Conservation (phyloP, 2,888 invertebrate genomes). For the Mimumesa dahlbomi region DNA sequence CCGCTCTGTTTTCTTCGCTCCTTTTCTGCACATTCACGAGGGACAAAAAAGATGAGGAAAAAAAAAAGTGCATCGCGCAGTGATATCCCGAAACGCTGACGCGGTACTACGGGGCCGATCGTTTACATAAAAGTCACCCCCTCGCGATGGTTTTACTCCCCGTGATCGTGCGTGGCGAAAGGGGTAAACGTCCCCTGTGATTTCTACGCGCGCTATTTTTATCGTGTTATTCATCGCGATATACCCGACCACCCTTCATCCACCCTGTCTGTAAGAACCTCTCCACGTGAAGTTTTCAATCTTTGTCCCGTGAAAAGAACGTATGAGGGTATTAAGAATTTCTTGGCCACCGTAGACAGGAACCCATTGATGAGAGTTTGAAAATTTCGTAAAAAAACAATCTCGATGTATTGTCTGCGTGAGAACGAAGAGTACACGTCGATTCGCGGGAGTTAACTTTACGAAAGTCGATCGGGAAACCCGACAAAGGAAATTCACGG, state of each 20-base stretch:
- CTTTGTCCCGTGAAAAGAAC: conserved; percentile 49
- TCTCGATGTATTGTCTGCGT: too few species aligned
- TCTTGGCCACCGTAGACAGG: conserved; percentile 20
- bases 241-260: too few species aligned
- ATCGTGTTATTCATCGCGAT: conserved; percentile 51
- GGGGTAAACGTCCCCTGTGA: conserved; percentile 41
- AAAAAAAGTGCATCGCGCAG: conserved; percentile 55
- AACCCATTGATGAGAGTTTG: too few species aligned
- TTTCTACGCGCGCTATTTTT: conserved; percentile 52
- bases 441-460: conserved; percentile 19
- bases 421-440: too few species aligned
- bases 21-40: not conserved
- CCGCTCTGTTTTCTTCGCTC: not conserved
- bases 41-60: too few species aligned
- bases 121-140: conserved; percentile 61
- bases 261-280: conserved; percentile 9
- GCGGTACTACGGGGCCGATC: conserved; percentile 43
- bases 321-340: conserved; percentile 4
- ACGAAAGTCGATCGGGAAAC: not conserved
- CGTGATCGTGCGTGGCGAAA: conserved; percentile 11
- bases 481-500: conserved; percentile 5
- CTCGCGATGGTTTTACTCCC: not conserved
- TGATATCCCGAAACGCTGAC: conserved; percentile 50
- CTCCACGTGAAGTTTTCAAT: conserved; percentile 23
- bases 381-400: conserved; percentile 8